Evolutionary conservation across 2,888 invertebrate species (phyloP), one percentile per base, ranked within the genome.

Genomic region (Oxycera nigricornis): DNA sequence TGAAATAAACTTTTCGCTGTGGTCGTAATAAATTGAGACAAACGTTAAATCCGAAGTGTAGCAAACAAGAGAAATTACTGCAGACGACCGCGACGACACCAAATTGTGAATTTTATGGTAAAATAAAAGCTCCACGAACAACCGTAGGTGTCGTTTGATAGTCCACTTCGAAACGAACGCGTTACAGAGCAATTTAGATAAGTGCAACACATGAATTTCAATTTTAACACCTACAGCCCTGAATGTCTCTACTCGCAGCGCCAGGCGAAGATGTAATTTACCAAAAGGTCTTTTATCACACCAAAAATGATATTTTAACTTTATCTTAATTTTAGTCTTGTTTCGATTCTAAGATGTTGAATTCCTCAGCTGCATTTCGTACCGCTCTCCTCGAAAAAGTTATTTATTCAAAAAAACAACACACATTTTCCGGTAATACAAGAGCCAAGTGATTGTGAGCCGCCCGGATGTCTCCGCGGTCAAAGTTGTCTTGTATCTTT

Each of bases 201-300:
- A 76, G 76, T 74, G 74, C 74, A 73, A 76, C 76, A 76, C 74
- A 76, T 76, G 76, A 76, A 76, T 76, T 76, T 73, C 74, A 76
- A 76, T 74, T 76, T 73, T 72, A 74, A 76, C 76, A 76, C 76
- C 76, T 76, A 76, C 76, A 74, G 76, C 26, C 73, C 74, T 52
- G 59, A 76, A 76, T 74, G 74, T 74, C 74, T 74, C 68, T 72
- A 67, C 70, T 55, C 55, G 46, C 35, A 41, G 35, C 52, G 20
- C 30, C 55, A 57, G 46, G 28, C 46, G 39, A 31, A 14, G 24
- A 65, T 59, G 52, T 68, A 57, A 30, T 72, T 57, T 72, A 59
- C 73, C 11, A 52, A 39, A 28, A 57, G 35, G 55, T 52, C 35
- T 61, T 68, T 76, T 74, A 76, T 76, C 74, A 65, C 52, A 24